These are phyloP conservation scores for Helicoverpa assulta DNA, from an alignment of 2,888 invertebrate species.

Conservation along the genomic window DNA sequence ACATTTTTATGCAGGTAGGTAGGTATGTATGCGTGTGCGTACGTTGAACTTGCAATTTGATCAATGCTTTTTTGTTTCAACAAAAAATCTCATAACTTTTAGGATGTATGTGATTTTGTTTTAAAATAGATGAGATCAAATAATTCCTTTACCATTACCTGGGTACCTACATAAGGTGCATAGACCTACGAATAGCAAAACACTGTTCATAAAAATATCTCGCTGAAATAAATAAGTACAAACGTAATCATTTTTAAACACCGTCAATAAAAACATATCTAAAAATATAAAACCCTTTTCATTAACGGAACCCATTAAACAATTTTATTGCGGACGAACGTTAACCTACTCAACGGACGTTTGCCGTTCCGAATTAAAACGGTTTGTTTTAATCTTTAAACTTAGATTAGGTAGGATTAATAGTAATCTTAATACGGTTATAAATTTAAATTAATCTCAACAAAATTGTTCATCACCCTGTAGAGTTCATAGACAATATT, in stretches of 20 bases:
- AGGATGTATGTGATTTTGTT: too few relatives aligned
- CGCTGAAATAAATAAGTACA: background rate
- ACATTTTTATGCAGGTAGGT: slow-evolving; percentile 2
- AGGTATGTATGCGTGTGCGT: slow-evolving; percentile 2
- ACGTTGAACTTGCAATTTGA: background rate
- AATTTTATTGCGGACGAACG: slow-evolving; percentile 14
- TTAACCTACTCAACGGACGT: slow-evolving; percentile 29
- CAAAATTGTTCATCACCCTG: slow-evolving; percentile 52
- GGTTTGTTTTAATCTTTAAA: slow-evolving; percentile 60
- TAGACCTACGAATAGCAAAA: too few relatives aligned
- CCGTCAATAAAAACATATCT: background rate
- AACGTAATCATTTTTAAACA: background rate
- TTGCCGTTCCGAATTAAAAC: slow-evolving; percentile 46
- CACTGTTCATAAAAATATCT: too few relatives aligned
- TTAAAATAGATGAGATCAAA: too few relatives aligned
- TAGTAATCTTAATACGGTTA: slow-evolving; percentile 57
- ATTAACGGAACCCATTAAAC: background rate
- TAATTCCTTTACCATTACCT: too few relatives aligned
- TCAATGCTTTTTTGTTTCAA: background rate
- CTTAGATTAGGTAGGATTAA: slow-evolving; percentile 63
- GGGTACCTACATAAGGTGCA: too few relatives aligned
- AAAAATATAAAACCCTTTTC: background rate
- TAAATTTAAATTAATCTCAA: slow-evolving; percentile 64
- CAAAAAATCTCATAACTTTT: too few relatives aligned
- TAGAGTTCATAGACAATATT: slow-evolving; percentile 69